These are phyloP conservation scores for Eulemur macaco DNA, from an alignment of 2,113 vertebrate genomes.

Conservation along the genomic window DNA sequence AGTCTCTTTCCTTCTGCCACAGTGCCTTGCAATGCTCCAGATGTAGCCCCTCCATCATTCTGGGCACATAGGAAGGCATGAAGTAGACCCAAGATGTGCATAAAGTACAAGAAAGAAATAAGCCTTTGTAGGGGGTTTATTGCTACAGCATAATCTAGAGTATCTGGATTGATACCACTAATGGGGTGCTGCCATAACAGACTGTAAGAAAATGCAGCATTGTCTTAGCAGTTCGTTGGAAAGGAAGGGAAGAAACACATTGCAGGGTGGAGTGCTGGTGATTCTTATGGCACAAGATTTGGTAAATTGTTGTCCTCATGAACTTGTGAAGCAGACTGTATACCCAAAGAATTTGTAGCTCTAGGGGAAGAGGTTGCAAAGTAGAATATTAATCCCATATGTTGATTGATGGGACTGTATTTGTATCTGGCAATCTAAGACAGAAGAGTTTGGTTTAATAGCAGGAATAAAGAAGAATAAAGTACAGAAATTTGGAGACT, in stretches of 20 bases:
- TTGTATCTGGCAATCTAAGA: not conserved
- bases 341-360: not conserved
- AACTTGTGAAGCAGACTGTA: not conserved
- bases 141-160: not conserved
- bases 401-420: not conserved
- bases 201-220: accelerated
- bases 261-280: too few relatives aligned
- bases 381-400: not conserved
- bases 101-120: not conserved
- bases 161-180: not conserved
- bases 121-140: not conserved
- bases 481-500: not conserved
- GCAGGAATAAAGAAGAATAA: not conserved
- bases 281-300: not conserved
- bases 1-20: not conserved
- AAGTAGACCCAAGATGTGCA: not conserved
- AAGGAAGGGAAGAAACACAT: not conserved
- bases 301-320: not conserved
- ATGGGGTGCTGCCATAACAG: not conserved
- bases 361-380: not conserved
- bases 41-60: not conserved
- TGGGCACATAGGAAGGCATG: accelerated
- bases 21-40: accelerated
- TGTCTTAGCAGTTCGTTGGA: not conserved
- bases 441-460: not conserved